Evolutionary conservation across 2,888 invertebrate species (phyloP).

Genomic region (Idaea dimidiata): DNA sequence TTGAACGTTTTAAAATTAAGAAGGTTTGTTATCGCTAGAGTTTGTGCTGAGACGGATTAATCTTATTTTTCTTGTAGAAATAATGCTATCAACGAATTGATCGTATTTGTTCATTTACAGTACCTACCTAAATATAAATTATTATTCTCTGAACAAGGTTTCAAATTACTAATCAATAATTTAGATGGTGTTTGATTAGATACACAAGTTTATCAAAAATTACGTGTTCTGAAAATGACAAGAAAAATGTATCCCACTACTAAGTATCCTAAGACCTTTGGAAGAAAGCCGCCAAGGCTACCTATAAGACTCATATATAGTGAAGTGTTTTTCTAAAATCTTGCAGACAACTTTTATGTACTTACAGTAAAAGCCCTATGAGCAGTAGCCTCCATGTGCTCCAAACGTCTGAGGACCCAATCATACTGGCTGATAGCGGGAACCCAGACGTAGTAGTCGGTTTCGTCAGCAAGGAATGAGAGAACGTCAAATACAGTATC

Average conservation of each 20-base stretch:
- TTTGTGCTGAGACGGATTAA: too few relatives aligned
- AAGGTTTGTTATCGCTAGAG: too few relatives aligned
- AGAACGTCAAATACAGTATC: conserved; percentile 82
- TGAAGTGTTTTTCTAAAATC: too few relatives aligned
- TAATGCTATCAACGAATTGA: not conserved
- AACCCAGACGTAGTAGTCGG: conserved; percentile 89
- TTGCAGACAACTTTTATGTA: conserved; percentile 7
- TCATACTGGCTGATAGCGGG: conserved; percentile 80
- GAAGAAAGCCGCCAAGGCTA: too few relatives aligned
- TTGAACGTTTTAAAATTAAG: too few relatives aligned
- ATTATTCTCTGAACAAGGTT: not conserved
- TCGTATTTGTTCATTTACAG: not conserved
- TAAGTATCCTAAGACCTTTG: too few relatives aligned
- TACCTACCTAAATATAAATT: not conserved
- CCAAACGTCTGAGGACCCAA: conserved; percentile 67
- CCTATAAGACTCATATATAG: too few relatives aligned
- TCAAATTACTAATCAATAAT: too few relatives aligned
- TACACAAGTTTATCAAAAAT: too few relatives aligned
- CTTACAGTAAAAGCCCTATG: conserved; percentile 55
- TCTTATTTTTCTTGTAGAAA: not conserved
- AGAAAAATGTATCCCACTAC: too few relatives aligned
- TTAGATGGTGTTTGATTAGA: too few relatives aligned
- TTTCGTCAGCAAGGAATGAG: conserved; percentile 84
- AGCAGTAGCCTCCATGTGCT: conserved; percentile 51
- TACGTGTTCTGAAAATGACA: too few relatives aligned